Conservation (phyloP, 64 coral and sea anemone genomes). For the Catalaphyllia jardinei region DNA sequence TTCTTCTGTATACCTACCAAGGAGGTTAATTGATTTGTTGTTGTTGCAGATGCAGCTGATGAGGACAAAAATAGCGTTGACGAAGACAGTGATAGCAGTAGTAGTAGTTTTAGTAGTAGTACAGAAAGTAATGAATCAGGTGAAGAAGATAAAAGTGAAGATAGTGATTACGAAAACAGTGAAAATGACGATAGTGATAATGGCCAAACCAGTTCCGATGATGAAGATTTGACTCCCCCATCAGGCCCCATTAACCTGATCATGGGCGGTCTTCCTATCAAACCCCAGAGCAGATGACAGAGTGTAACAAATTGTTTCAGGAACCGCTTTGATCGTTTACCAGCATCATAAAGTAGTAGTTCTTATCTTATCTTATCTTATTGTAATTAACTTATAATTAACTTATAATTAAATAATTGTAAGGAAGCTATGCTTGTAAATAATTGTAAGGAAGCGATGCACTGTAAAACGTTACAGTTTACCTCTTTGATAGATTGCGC, state of each 20-base stretch:
- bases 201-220: not conserved
- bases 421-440: too few species aligned
- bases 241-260: slow-evolving; percentile 53
- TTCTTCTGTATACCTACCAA: too few species aligned
- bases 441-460: too few species aligned
- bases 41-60: slow-evolving; percentile 11
- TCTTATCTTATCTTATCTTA: too few species aligned
- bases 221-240: slow-evolving; percentile 36
- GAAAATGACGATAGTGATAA: slow-evolving; percentile 25
- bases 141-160: slow-evolving; percentile 25
- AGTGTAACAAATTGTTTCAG: too few species aligned
- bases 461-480: too few species aligned
- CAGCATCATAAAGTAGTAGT: too few species aligned
- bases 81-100: not conserved
- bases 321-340: too few species aligned
- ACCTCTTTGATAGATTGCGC: too few species aligned
- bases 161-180: not conserved
- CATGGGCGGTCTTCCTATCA: slow-evolving; percentile 65
- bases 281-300: slow-evolving; percentile 27
- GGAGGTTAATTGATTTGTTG: not conserved
- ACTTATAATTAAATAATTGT: too few species aligned
- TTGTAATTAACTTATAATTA: too few species aligned
- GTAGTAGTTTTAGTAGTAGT: not conserved
- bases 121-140: slow-evolving; percentile 9
- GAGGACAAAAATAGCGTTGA: not conserved